Base-by-base conservation (phyloP, 2,113 vertebrate species). In the Galbula dea region DNA sequence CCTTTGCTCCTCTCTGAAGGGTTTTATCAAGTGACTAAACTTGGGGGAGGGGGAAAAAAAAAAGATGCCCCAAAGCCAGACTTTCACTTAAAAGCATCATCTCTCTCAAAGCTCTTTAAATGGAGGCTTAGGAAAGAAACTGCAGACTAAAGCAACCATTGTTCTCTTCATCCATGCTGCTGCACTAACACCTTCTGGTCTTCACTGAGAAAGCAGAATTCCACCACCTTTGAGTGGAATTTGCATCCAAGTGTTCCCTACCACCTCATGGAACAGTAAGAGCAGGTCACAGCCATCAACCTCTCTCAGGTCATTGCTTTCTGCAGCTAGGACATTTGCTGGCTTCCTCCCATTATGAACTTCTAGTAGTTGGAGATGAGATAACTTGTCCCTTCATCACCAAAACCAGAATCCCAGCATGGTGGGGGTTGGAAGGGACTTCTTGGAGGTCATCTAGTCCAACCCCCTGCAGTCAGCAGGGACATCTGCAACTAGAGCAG, bases 11-110 rank as follows among this genome's bases (percentile, higher is more conserved):
- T 88, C 83, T 67, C 34, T 23, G 30, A 83, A 71, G 68, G 5
- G 11, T 69, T 83, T 87, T 71, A 57, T 62, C 68, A 54, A 84
- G 37, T 81, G 54, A 83, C 79, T 39, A 32, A 79, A 84, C 48
- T 15, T 21, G 20, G 30, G 30, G 37, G 30, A n/a, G n/a, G n/a
- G n/a, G n/a, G n/a, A n/a, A n/a, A n/a, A n/a, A n/a, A 12, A 77
- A 92, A 48, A 84, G 55, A 62, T 41, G 41, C 46, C 68, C 67
- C 41, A 66, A 79, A 92, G 67, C 46, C 68, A 87, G 68, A 75
- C 15, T 41, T 83, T 43, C 34, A 24, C 51, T 83, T 66, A 75
- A 30, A 79, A 90, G 41, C 11, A 9, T 61, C 36, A 83, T 61
- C 57, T 75, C 41, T 48, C 59, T 46, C 26, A 76, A 81, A 76